These are phyloP conservation scores for Isurus oxyrinchus DNA, from an alignment of 2,113 vertebrate genomes.

Conservation along the genomic window DNA sequence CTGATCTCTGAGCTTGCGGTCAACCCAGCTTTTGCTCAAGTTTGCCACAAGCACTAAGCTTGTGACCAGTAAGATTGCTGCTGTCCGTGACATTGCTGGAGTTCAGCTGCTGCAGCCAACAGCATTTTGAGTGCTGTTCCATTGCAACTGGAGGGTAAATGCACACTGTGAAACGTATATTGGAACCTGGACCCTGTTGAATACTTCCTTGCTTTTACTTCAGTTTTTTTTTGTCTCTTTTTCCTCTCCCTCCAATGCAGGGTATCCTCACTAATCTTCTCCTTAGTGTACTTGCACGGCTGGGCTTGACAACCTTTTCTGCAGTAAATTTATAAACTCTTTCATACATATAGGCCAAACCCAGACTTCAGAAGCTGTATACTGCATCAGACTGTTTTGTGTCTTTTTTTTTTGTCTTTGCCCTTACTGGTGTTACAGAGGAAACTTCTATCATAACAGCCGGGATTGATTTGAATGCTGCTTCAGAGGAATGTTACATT, in stretches of 20 bases:
- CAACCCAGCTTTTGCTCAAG: neutral
- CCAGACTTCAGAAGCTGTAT: neutral
- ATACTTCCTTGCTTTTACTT: neutral
- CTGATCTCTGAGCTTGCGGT: slow-evolving; percentile 16
- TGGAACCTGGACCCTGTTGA: neutral
- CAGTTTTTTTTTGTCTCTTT: neutral
- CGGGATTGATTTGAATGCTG: neutral
- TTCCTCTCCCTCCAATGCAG: neutral
- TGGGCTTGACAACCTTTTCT: neutral
- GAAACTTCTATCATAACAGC: neutral
- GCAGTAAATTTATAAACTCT: neutral
- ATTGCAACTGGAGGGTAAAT: neutral
- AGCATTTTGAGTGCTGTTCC: neutral
- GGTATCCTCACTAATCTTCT: neutral
- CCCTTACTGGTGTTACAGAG: neutral
- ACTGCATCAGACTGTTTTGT: neutral
- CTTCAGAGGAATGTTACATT: neutral
- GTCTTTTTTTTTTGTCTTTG: neutral
- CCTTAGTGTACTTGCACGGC: neutral
- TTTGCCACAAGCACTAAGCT: neutral
- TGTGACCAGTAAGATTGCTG: neutral
- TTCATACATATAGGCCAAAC: neutral
- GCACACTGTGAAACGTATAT: neutral
- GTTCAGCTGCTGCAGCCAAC: neutral
- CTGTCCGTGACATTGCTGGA: neutral